phyloP scores from a whole-genome alignment of 2,888 invertebrate species.

The Fragum fragum region DNA sequence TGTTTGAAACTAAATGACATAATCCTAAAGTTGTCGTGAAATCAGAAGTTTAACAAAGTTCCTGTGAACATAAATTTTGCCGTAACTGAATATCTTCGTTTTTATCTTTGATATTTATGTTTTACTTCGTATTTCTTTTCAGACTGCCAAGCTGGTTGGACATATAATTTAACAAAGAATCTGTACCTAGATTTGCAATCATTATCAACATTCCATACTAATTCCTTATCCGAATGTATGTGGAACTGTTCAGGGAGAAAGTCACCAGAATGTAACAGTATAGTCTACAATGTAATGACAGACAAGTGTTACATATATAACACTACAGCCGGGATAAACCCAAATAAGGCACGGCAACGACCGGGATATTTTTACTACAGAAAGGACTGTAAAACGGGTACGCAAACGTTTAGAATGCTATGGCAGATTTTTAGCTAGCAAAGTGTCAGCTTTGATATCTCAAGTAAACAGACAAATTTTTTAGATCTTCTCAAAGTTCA shows the following conservation, averaged over 20 bases:
- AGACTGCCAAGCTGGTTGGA: constrained; percentile 38
- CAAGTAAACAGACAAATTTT: no score
- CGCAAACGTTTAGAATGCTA: no score
- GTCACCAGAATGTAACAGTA: constrained; percentile 26
- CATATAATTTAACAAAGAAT: constrained; percentile 31
- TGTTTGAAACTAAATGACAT: no score
- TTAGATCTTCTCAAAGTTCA: no score
- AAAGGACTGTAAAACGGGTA: constrained; percentile 50
- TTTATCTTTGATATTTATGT: no score
- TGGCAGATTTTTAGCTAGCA: no score
- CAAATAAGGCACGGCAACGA: constrained; percentile 18
- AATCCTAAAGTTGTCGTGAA: no score
- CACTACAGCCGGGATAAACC: constrained; percentile 37
- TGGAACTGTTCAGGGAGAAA: background rate
- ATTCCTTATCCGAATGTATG: constrained; percentile 26
- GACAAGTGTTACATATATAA: constrained; percentile 37
- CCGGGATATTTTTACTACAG: constrained; percentile 39
- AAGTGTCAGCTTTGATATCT: no score
- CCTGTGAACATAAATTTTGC: no score
- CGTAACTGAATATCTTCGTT: no score
- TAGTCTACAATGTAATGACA: constrained; percentile 41
- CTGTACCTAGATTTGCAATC: constrained; percentile 13
- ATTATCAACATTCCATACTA: background rate
- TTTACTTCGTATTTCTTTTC: no score
- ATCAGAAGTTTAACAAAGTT: no score